Evolutionary conservation across 1,140 invertebrate species (phyloP).

Genomic region (Cydia amplana): DNA sequence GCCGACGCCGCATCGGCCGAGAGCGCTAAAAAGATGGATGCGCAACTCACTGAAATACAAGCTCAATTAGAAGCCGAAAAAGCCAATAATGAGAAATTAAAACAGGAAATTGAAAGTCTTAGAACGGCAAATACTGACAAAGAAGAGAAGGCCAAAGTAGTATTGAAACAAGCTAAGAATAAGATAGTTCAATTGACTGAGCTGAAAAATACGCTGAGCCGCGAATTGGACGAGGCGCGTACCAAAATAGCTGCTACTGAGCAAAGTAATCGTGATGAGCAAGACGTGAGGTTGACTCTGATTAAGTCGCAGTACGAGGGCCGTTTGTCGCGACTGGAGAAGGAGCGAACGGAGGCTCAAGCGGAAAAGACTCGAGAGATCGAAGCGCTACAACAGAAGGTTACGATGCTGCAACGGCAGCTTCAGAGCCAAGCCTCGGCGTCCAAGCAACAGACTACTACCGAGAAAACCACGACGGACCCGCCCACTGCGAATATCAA

Average conservation of each 20-base stretch:
- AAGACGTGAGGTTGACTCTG: slow-evolving; percentile 81
- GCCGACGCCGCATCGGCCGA: slow-evolving; percentile 64
- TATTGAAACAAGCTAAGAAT: slow-evolving; percentile 86
- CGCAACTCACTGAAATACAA: slow-evolving; percentile 83
- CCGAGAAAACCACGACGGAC: slow-evolving; percentile 85
- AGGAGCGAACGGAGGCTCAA: slow-evolving; percentile 86
- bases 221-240: slow-evolving; percentile 82
- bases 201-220: slow-evolving; percentile 81
- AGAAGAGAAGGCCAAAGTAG: slow-evolving; percentile 86
- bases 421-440: slow-evolving; percentile 84
- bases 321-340: slow-evolving; percentile 85
- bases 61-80: slow-evolving; percentile 80
- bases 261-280: slow-evolving; percentile 79
- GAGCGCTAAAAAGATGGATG: slow-evolving; percentile 73
- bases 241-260: slow-evolving; percentile 79
- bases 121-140: slow-evolving; percentile 83
- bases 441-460: slow-evolving; percentile 84
- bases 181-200: slow-evolving; percentile 86
- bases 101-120: slow-evolving; percentile 85
- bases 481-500: slow-evolving; percentile 96
- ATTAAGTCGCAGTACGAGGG: slow-evolving; percentile 87
- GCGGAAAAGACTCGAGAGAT: slow-evolving; percentile 85
- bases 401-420: slow-evolving; percentile 89
- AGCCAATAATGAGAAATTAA: slow-evolving; percentile 83
- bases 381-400: slow-evolving; percentile 86